A percentile compares a stretch with the other conserved stretches of the same genome.
phyloP scores from a whole-genome alignment of 2,888 invertebrate species.

The Papilio elwesi region DNA sequence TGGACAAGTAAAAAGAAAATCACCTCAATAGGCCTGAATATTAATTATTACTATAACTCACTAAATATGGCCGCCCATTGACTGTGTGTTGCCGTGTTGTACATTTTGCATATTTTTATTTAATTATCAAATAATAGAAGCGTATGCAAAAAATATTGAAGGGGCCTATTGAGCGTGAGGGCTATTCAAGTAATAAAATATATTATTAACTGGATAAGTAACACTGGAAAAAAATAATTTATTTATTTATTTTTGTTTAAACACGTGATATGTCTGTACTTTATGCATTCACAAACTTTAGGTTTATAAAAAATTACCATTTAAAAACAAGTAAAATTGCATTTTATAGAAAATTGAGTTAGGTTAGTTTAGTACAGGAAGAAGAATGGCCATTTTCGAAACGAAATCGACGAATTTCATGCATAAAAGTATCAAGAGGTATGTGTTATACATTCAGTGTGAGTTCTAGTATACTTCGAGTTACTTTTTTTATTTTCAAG shows the following conservation, averaged over 20 bases:
- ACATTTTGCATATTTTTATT: constrained; percentile 51
- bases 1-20: constrained; percentile 77
- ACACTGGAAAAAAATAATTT: not conserved
- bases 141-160: constrained; percentile 41
- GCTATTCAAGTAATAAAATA: constrained; percentile 23
- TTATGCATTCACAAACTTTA: not conserved
- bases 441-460: too few relatives aligned
- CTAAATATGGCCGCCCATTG: constrained; percentile 54
- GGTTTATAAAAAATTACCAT: too few relatives aligned
- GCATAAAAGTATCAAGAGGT: too few relatives aligned
- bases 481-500: too few relatives aligned
- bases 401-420: too few relatives aligned
- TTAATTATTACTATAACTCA: constrained; percentile 71
- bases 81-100: constrained; percentile 44
- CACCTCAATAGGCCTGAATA: constrained; percentile 74
- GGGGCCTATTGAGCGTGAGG: constrained; percentile 36
- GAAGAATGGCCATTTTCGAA: too few relatives aligned
- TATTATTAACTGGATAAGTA: not conserved
- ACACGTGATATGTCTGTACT: not conserved
- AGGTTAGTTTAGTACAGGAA: too few relatives aligned
- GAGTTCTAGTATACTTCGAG: too few relatives aligned
- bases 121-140: constrained; percentile 53
- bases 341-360: too few relatives aligned
- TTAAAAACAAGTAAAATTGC: too few relatives aligned
- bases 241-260: not conserved